Base-by-base conservation (phyloP, 2,888 invertebrate genomes). In the Lasioglossum calceatum region DNA sequence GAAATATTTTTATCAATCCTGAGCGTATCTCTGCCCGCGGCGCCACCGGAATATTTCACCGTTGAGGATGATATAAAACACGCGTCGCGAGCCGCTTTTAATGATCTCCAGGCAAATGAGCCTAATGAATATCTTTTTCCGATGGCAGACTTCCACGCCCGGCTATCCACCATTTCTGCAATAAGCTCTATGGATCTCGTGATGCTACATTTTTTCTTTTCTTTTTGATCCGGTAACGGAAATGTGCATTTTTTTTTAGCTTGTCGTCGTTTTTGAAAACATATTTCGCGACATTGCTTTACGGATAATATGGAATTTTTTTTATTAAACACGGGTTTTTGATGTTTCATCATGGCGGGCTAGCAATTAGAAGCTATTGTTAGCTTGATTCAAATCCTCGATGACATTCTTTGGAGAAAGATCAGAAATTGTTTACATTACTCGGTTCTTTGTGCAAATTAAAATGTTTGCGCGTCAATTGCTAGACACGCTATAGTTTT, bases 1-100 rank as follows among this genome's bases (percentile, higher is more conserved):
- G 86, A 81, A 83, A 84, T 77, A 77, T 86, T 86, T 87, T 79
- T 76, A 82, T 80, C 82, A 74, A 77, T 70, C 67, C 32, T 14
- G 16, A 54, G n/a, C 54, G 64, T n/a, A 54, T 73, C n/a, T 58
- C 50, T 39, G 61, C 27, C 36, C 23, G 16, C 70, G 23, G 7
- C 67, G 8, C 8, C 50, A 32, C 27, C 42, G 23, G 27, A 54
- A 70, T 61, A 74, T 79, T 76, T 72, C 78, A 64, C 19, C 39
- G 47, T n/a, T 36, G 14, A 16, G 42, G 8, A 27, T 14, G n/a
- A 39, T 36, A 64, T 64, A 72, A 82, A 79, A 64, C 54, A 36
- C 50, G n/a, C 61, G 10, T 36, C 67, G 61, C 32, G 72, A 27
- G 71, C 44, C 47, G 23, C 54, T 78, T 78, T 77, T 82, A 82